These are phyloP conservation scores for Ochropleura leucogaster DNA, from an alignment of 2,888 invertebrate species.

Conservation along the genomic window DNA sequence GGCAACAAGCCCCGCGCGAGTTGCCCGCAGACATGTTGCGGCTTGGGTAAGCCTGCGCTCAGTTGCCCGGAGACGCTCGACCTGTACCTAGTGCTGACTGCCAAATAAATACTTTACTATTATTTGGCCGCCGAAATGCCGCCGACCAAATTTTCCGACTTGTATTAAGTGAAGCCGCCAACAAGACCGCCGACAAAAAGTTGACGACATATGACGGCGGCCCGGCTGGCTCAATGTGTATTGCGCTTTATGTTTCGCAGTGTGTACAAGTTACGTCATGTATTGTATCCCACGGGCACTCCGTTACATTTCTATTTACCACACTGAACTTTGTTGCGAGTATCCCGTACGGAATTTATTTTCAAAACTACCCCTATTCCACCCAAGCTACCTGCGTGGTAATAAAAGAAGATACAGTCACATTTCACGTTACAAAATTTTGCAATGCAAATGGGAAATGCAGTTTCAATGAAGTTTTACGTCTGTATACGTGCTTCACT, in stretches of 20 bases:
- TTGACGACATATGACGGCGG: no score
- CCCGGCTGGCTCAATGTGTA: no score
- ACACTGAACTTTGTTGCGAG: conserved; percentile 70
- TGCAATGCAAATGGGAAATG: conserved; percentile 58
- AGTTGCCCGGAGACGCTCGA: no score
- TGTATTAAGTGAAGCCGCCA: no score
- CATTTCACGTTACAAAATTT: conserved; percentile 59
- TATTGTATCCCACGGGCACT: conserved; percentile 60
- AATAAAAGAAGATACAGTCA: conserved; percentile 61
- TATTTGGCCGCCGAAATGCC: no score
- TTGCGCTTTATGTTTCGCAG: not conserved
- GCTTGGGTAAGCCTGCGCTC: no score
- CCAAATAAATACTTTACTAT: no score
- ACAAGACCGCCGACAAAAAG: no score
- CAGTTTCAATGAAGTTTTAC: conserved; percentile 58
- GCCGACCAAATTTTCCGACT: no score
- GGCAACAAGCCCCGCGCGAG: no score
- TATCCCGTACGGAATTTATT: conserved; percentile 61
- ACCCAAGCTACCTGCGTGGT: conserved; percentile 50
- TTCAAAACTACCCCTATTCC: conserved; percentile 54
- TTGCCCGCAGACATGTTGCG: no score
- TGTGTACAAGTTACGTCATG: conserved; percentile 68
- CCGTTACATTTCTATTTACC: conserved; percentile 63
- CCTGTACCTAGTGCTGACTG: no score
- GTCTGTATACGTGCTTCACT: conserved; percentile 50